Conservation (phyloP, 2,888 invertebrate species). For the Ormyrus pomaceus region DNA sequence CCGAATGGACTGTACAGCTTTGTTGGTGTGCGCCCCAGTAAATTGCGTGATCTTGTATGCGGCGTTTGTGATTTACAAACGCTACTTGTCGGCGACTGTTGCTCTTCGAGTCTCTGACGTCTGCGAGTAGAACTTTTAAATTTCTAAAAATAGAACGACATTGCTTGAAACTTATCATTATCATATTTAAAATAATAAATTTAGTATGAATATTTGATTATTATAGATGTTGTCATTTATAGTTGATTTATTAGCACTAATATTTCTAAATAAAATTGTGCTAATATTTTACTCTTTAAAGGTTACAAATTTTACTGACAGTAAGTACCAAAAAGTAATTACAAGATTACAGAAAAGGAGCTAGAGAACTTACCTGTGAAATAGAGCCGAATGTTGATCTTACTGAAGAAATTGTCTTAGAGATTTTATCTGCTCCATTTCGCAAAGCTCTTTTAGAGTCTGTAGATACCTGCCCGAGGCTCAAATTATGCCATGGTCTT, state of each 20-base stretch:
- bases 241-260: too few relatives aligned
- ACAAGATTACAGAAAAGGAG: too few relatives aligned
- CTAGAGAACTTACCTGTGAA: slow-evolving; percentile 78
- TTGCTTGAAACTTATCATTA: too few relatives aligned
- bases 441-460: slow-evolving; percentile 82
- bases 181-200: too few relatives aligned
- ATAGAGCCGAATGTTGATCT: slow-evolving; percentile 82
- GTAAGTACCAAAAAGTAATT: too few relatives aligned
- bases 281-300: too few relatives aligned
- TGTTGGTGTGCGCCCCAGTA: slow-evolving; percentile 83
- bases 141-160: slow-evolving; percentile 71
- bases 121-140: slow-evolving; percentile 78
- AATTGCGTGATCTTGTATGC: slow-evolving; percentile 75
- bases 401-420: slow-evolving; percentile 82
- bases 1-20: slow-evolving; percentile 87
- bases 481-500: slow-evolving; percentile 70
- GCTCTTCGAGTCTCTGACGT: slow-evolving; percentile 77
- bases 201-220: too few relatives aligned
- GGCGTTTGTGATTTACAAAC: slow-evolving; percentile 75
- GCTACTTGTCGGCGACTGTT: slow-evolving; percentile 73
- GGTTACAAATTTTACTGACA: too few relatives aligned
- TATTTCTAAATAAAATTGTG: too few relatives aligned
- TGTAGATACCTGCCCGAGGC: slow-evolving; percentile 75
- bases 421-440: slow-evolving; percentile 82
- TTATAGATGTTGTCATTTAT: too few relatives aligned